Percentiles rank a stretch among this genome's conserved stretches.
phyloP scores from a whole-genome alignment of 2,888 invertebrate genomes.

The Amitus sp. region DNA sequence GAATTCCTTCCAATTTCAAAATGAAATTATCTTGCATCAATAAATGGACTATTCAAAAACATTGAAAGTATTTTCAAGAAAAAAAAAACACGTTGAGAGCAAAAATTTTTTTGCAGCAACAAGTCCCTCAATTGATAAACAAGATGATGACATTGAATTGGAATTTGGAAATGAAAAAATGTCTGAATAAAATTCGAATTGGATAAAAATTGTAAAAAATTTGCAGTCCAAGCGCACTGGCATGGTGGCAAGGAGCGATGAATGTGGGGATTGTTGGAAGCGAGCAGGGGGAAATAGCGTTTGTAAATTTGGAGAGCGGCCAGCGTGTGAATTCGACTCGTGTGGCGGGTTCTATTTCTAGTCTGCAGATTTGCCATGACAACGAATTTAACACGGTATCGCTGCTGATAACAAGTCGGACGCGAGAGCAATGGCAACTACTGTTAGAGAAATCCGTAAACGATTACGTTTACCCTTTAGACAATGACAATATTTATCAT shows the following conservation, averaged over 20 bases:
- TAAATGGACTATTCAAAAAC: no score
- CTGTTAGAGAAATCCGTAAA: slow-evolving; percentile 81
- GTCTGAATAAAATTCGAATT: no score
- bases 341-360: slow-evolving; percentile 72
- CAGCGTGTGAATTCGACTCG: slow-evolving; percentile 74
- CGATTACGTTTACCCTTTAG: slow-evolving; percentile 76
- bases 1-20: no score
- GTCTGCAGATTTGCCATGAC: slow-evolving; percentile 78
- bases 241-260: slow-evolving; percentile 62
- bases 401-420: slow-evolving; percentile 77
- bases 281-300: slow-evolving; percentile 71
- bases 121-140: no score
- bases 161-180: no score
- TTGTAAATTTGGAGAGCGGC: slow-evolving; percentile 78
- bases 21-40: no score
- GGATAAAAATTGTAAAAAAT: not conserved
- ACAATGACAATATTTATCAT: slow-evolving; percentile 39
- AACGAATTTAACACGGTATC: slow-evolving; percentile 73
- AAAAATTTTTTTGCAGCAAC: no score
- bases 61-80: no score
- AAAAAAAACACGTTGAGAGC: no score
- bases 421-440: slow-evolving; percentile 84
- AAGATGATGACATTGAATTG: no score
- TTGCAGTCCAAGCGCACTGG: slow-evolving; percentile 58
- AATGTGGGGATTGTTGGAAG: slow-evolving; percentile 64